Base-by-base conservation (phyloP, 2,888 invertebrate species). In the Pemphredon lugubris region DNA sequence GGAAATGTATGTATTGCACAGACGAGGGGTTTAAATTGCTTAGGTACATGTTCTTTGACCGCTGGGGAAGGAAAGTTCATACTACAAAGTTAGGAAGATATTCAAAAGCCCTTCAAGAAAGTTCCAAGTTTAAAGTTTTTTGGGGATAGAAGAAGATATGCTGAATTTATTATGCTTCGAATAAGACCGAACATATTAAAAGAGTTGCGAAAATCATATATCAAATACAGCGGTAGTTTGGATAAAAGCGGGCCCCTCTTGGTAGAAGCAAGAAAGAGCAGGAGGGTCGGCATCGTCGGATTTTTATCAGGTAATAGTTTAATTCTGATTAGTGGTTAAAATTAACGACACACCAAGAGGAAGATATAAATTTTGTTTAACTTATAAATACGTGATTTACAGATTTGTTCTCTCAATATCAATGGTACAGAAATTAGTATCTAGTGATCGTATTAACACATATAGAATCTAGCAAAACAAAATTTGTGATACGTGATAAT, bases 1-100 rank as follows among this genome's bases (percentile, higher is more conserved):
- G 11, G 21, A 53, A 39, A 54, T 67, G 47, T 67, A 71, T 67
- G 60, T 67, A 67, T 57, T 51, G n/a, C 32, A 39, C 30, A 5
- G n/a, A 55, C 21, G 34, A 32, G 34, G 5, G 6, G 45, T 40
- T 13, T 16, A 16, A 7, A 7, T 16, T 42, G 16, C 18, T 16
- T 42, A 14, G 7, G 39, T 20, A n/a, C n/a, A n/a, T 37, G 18
- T 32, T 26, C 40, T 32, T 11, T 40, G 42, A 11, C 9, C 55
- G n/a, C 47, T 63, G 45, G 64, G 55, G 26, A 21, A 20, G 32
- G 34, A 32, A 40, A 14, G 4, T 40, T 20, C n/a, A n/a, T n/a
- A n/a, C 2, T 30, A 42, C 18, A n/a, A 23, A 23, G 40, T 11
- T 58, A 26, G 47, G n/a, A 48, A 30, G 37, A 39, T 39, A 34